Evolutionary conservation across 2,888 invertebrate genomes (phyloP).

Genomic region (Pseudanteris insignis): DNA sequence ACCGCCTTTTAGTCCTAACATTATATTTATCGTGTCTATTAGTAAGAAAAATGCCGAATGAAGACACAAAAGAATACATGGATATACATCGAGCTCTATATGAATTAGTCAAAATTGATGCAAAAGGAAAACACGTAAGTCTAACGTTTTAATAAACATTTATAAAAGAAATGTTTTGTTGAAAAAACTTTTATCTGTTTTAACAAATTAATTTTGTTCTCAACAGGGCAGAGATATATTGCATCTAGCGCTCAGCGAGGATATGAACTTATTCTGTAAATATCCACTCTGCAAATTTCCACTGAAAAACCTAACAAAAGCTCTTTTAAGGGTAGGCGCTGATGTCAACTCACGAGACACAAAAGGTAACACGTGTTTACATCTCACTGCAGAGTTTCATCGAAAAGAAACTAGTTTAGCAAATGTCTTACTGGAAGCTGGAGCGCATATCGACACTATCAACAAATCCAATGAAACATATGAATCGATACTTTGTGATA

Average conservation of each 20-base stretch:
- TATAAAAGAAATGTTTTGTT: no score
- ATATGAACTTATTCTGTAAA: slow-evolving; percentile 75
- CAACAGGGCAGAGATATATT: slow-evolving; percentile 75
- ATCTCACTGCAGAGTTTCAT: slow-evolving; percentile 79
- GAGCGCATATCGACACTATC: slow-evolving; percentile 86
- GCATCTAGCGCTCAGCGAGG: slow-evolving; percentile 86
- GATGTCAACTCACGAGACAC: slow-evolving; percentile 82
- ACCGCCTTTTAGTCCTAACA: slow-evolving; percentile 85
- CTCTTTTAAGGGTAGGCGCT: slow-evolving; percentile 84
- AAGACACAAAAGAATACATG: slow-evolving; percentile 68
- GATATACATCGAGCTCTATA: slow-evolving; percentile 79
- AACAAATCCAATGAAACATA: slow-evolving; percentile 82
- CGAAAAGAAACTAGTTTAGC: slow-evolving; percentile 73
- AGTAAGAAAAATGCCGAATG: slow-evolving; percentile 70
- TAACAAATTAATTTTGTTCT: no score
- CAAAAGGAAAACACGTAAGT: slow-evolving; percentile 67
- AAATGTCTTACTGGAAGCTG: slow-evolving; percentile 77
- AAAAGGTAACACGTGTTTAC: slow-evolving; percentile 87
- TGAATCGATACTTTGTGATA: slow-evolving; percentile 73
- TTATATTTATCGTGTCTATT: slow-evolving; percentile 84
- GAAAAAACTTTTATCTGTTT: no score
- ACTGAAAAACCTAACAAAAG: slow-evolving; percentile 75
- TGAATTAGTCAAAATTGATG: slow-evolving; percentile 78
- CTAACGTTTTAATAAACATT: not conserved
- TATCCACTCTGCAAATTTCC: slow-evolving; percentile 79